Evolutionary conservation across 2,113 vertebrate species (phyloP).

Genomic region (Phrynocephalus versicolor): DNA sequence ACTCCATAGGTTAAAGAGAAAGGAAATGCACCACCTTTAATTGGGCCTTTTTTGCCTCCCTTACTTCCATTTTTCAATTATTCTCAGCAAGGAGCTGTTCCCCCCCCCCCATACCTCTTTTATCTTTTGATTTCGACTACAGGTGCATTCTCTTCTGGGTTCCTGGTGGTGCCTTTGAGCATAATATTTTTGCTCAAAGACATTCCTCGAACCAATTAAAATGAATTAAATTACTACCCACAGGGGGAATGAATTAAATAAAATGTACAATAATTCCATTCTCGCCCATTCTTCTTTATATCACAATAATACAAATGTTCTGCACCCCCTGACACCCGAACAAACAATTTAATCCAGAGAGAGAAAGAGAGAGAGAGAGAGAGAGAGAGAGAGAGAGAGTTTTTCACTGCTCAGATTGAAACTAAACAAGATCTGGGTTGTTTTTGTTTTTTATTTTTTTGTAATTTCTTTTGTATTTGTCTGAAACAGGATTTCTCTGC

Average conservation of each 20-base stretch:
- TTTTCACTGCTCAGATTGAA: neutral
- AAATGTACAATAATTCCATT: conserved; percentile 53
- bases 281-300: conserved; percentile 24
- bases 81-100: conserved; percentile 41
- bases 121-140: conserved; percentile 57
- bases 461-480: neutral
- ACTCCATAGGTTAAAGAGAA: conserved; percentile 57
- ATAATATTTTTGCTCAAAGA: conserved; percentile 61
- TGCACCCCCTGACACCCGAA: conserved; percentile 1
- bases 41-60: conserved; percentile 32
- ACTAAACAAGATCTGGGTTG: neutral
- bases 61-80: conserved; percentile 40
- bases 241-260: conserved; percentile 64
- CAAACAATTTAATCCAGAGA: conserved; percentile 31
- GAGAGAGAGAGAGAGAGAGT: neutral
- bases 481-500: neutral
- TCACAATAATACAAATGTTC: conserved; percentile 27
- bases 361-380: too few species aligned
- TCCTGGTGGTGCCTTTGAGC: conserved; percentile 60
- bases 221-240: conserved; percentile 65
- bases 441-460: neutral
- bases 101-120: conserved; percentile 59
- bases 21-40: conserved; percentile 68
- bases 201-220: conserved; percentile 59
- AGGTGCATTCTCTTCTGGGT: conserved; percentile 53